Evolutionary conservation across 2,888 invertebrate species (phyloP), one percentile per base, ranked within the genome.

Genomic region (Buathra laborator): DNA sequence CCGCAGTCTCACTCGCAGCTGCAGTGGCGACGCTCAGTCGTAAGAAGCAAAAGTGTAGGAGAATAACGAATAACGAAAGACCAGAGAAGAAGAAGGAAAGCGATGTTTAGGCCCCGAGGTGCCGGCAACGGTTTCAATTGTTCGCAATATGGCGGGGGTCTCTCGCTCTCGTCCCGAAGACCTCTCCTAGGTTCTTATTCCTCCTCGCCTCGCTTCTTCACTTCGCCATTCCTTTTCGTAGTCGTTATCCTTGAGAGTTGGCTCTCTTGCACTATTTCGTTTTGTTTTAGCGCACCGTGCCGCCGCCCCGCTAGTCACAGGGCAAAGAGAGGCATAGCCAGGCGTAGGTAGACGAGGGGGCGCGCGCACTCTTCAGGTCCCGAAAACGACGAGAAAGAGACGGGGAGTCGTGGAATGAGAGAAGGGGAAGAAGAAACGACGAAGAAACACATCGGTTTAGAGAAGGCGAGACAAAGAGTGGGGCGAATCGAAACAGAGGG

Each of bases 171-270:
- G 90, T 88, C 89, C 59, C 32, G 37, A 62, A 43, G 59, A 81
- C 74, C 37, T 81, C 84, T 81, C 62, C 81, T 81, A 68, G 79
- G 37, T 24, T 56, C 56, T 24, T 56, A n/a, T 24, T 37, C 44
- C 43, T 77, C 67, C 71, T 67, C 76, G 67, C 62, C 68, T 83
- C 81, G 46, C 64, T 62, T 24, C 64, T 29, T 29, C 74, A 72
- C 66, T 64, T 24, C 29, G 48, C 71, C 56, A 46, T 16, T 77
- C 59, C 48, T 77, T 71, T 32, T 76, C 90, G 90, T 91, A 93
- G 92, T 93, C 90, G 93, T 93, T 93, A 92, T 93, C 93, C 93
- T 93, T 93, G 93, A 93, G 93, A 93, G 87, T 29, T 12, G 86
- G 64, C 48, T 72, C 89, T 90, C 90, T 89, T 92, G 92, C 90